Conservation (phyloP, 2,113 vertebrate genomes). For the Carollia perspicillata region DNA sequence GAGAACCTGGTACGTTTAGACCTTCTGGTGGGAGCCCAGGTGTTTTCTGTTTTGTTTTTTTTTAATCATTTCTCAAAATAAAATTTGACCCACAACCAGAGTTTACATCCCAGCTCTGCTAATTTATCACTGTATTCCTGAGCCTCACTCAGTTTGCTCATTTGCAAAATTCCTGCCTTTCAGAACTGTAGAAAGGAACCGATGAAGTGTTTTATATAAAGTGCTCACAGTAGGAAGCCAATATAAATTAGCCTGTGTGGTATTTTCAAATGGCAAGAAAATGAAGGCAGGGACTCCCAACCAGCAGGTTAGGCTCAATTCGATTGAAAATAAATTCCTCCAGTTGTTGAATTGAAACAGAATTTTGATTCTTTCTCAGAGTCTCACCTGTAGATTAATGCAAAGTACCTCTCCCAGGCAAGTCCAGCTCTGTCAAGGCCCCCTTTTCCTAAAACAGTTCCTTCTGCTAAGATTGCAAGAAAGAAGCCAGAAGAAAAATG, state of each 20-base stretch:
- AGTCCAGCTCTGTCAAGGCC: not conserved
- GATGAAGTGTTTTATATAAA: not conserved
- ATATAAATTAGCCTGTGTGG: not conserved
- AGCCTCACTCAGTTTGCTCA: not conserved
- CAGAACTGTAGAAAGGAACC: not conserved
- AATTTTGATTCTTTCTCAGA: not conserved
- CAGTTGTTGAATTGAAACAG: not conserved
- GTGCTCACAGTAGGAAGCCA: not conserved
- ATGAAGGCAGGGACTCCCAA: not conserved
- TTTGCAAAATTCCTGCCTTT: conserved; percentile 17
- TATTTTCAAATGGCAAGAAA: not conserved
- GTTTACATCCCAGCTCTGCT: not conserved
- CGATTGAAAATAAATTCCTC: not conserved
- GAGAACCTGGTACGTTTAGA: not conserved
- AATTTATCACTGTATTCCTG: not conserved
- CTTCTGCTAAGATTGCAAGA: not conserved
- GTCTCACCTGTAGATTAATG: not conserved
- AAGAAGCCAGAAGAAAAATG: not conserved
- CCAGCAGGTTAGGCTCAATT: not conserved
- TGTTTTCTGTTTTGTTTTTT: not conserved
- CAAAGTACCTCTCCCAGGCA: not conserved
- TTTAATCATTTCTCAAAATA: not conserved
- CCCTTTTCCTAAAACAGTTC: not conserved
- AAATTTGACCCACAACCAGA: not conserved
- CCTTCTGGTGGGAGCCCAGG: not conserved